Percentiles rank a stretch among this genome's conserved stretches.
These are phyloP conservation scores for Saccostrea glomerata DNA, from an alignment of 1,140 invertebrate species.

Conservation along the genomic window DNA sequence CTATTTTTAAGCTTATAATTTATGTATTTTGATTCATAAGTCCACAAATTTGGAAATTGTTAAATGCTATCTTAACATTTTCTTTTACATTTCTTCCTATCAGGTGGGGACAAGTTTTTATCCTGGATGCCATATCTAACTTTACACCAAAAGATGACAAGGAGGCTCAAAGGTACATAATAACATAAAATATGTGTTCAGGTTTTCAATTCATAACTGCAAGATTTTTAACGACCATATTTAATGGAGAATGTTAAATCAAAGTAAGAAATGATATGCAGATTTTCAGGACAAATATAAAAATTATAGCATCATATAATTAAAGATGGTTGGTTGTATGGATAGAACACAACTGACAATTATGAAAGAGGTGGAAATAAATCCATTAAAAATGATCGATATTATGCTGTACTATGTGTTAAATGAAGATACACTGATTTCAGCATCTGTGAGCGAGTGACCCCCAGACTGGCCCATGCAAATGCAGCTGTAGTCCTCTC, in stretches of 20 bases:
- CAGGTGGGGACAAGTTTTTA: slow-evolving; percentile 98
- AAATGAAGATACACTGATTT: slow-evolving; percentile 45
- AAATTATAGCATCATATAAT: too few species aligned
- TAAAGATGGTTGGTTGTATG: too few species aligned
- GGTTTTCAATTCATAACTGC: too few species aligned
- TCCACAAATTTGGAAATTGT: background rate
- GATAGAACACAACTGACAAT: too few species aligned
- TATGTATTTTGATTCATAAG: too few species aligned
- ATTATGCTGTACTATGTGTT: background rate
- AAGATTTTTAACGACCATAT: too few species aligned
- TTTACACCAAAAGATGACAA: slow-evolving; percentile 98
- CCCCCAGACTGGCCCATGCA: slow-evolving; percentile 97
- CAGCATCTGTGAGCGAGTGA: slow-evolving; percentile 98
- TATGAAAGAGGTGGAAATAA: background rate
- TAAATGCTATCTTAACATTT: background rate
- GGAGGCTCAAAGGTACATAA: slow-evolving; percentile 93
- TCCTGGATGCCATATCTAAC: slow-evolving; percentile 97
- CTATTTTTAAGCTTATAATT: background rate
- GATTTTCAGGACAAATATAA: too few species aligned
- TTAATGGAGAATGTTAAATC: too few species aligned
- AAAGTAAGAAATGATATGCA: too few species aligned
- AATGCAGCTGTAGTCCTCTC: slow-evolving; percentile 99
- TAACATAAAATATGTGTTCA: too few species aligned
- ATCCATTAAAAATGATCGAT: background rate
- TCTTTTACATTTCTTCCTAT: background rate